phyloP scores from a whole-genome alignment of 2,797 vertebrate genomes.

The Botia kubotai region DNA sequence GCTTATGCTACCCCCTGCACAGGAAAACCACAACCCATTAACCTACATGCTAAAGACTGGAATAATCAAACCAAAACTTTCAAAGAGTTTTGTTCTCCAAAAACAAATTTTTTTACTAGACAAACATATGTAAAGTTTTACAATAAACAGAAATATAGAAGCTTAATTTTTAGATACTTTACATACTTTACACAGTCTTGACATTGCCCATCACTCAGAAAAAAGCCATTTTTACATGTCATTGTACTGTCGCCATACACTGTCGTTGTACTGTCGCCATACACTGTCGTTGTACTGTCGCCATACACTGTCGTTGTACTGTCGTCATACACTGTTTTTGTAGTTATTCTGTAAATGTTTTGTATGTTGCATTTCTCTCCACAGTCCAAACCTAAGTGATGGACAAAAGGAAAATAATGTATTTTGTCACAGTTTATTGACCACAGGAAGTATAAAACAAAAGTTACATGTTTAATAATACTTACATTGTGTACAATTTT shows the following conservation, averaged over 20 bases:
- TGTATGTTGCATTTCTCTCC: background rate
- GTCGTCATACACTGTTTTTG: too few relatives aligned
- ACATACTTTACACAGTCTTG: slow-evolving; percentile 24
- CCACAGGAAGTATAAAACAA: background rate
- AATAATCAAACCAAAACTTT: slow-evolving; percentile 38
- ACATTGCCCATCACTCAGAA: slow-evolving; percentile 1
- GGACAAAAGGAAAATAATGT: background rate
- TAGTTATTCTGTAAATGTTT: background rate
- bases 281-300: too few relatives aligned
- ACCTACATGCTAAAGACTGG: slow-evolving; percentile 53
- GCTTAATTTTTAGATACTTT: background rate
- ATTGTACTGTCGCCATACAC: too few relatives aligned
- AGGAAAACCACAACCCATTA: slow-evolving; percentile 61
- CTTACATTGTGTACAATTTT: slow-evolving; percentile 50
- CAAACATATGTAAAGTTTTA: background rate
- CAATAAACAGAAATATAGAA: background rate
- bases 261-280: too few relatives aligned
- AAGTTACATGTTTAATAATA: background rate
- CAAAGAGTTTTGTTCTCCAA: background rate
- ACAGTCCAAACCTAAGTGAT: slow-evolving; percentile 14
- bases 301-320: too few relatives aligned
- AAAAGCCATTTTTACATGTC: background rate
- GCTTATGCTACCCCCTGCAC: slow-evolving; percentile 29
- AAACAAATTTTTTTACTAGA: background rate
- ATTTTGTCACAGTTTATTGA: background rate